Base-by-base conservation (phyloP, 37 sponge, comb jelly and placozoan species). In the Axinella damicornis region DNA sequence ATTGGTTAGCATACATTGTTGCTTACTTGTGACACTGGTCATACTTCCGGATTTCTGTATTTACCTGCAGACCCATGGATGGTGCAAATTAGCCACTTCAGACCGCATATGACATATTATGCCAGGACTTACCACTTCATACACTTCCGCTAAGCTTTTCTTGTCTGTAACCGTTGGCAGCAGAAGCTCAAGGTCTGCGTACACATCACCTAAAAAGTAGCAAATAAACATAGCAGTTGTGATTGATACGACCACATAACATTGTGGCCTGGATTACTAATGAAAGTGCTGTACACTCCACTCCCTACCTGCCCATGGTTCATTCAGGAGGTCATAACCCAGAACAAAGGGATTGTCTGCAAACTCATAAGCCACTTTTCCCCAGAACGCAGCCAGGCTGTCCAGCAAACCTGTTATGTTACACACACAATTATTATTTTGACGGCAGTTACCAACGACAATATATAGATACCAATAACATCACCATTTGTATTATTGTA, bases 241-340 rank as follows among this genome's bases (percentile, higher is more conserved):
- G 46, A 9, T 9, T 9, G 9, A 46, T 46, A 9, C 46, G 9
- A 46, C 37, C 35, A 38, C 27, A 69, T 22, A 9, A 33, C 27
- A 31, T 25, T 36, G 33, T 33, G 37, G 36, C 37, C 28, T 1
- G 13, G n/a, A 28, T 62, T 2, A 28, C 4, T 62, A 62, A 9
- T 15, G 5, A 9, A 28, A 9, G 28, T 28, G 24, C 14, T 62
- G 11, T 62, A 62, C 11, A 2, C n/a, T 24, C 63, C 28, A 24
- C 17, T 13, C 46, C 37, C 6, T 57, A 89, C 94, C 94, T 73
- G 94, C 90, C 94, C 94, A 93, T 16, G 97, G 97, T 59, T 96
- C 97, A 79, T 96, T 96, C 9, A 96, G 91, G 73, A 96, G 78
- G 68, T 96, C 97, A 89, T 96, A 96, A 20, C 97, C 97, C 17